Evolutionary conservation across 2,113 vertebrate species (phyloP).

Genomic region (Pomatorhinus ruficollis): DNA sequence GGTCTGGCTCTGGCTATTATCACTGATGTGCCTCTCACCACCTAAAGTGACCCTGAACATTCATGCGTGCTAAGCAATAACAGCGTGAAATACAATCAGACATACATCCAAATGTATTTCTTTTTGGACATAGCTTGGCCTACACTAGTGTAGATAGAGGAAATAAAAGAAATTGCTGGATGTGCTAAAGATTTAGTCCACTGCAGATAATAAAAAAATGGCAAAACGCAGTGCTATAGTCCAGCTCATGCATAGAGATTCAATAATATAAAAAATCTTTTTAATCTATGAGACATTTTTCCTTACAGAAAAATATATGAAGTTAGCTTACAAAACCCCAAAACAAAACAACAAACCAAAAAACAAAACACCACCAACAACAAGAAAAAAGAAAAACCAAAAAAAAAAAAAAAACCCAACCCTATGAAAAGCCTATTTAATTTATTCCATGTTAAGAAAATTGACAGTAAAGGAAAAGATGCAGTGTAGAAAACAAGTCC

Average conservation of each 20-base stretch:
- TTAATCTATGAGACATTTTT: neutral
- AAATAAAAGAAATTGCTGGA: neutral
- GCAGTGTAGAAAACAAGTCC: neutral
- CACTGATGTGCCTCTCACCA: neutral
- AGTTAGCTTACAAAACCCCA: neutral
- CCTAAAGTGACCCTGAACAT: constrained; percentile 16
- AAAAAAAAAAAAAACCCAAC: no score
- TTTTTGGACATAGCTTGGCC: neutral
- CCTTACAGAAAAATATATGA: neutral
- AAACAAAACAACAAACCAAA: neutral
- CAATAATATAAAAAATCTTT: neutral
- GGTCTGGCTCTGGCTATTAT: constrained; percentile 26
- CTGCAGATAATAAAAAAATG: neutral
- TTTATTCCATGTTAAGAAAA: neutral
- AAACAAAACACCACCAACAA: neutral
- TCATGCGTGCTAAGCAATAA: constrained; percentile 1
- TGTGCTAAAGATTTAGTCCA: neutral
- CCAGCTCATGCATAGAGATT: neutral
- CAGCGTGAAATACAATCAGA: neutral
- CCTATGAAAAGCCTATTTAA: neutral
- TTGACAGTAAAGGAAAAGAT: neutral
- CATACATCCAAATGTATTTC: neutral
- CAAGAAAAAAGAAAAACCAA: neutral
- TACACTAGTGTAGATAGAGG: neutral
- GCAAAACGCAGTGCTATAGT: neutral